Conservation (phyloP, 2,888 invertebrate genomes). For the Agrochola lota region DNA sequence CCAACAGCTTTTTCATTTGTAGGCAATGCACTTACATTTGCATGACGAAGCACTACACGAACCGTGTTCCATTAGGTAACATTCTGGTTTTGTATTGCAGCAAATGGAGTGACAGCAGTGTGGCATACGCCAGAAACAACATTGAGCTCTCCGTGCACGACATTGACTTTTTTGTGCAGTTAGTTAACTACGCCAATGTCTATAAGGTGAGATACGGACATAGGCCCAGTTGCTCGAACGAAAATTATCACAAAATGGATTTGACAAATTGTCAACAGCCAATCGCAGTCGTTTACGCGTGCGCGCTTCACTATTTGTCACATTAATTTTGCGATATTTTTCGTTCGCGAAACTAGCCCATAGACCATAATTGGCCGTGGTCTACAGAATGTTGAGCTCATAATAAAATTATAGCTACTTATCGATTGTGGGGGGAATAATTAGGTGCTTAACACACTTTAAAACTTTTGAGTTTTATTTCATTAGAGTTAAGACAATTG, state of each 20-base stretch:
- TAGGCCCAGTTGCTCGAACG: not conserved
- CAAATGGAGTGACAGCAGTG: slow-evolving; percentile 74
- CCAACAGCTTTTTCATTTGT: slow-evolving; percentile 55
- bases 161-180: slow-evolving; percentile 81
- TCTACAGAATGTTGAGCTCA: not conserved
- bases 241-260: not conserved
- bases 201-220: slow-evolving; percentile 74
- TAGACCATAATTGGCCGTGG: not conserved
- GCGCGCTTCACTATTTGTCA: not conserved
- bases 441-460: not conserved
- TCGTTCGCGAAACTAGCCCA: not conserved
- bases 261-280: not conserved
- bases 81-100: slow-evolving; percentile 69
- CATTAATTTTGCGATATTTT: not conserved
- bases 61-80: slow-evolving; percentile 56
- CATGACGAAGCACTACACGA: slow-evolving; percentile 53
- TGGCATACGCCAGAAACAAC: slow-evolving; percentile 76
- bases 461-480: not conserved
- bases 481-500: not conserved
- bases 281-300: not conserved
- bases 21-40: slow-evolving; percentile 55
- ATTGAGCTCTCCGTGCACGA: slow-evolving; percentile 85
- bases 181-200: slow-evolving; percentile 79
- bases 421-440: not conserved
- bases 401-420: not conserved